A percentile compares a stretch with the other conserved stretches of the same genome.
These are phyloP conservation scores for Phortica okadai DNA, from an alignment of 2,888 invertebrate species.

Conservation along the genomic window DNA sequence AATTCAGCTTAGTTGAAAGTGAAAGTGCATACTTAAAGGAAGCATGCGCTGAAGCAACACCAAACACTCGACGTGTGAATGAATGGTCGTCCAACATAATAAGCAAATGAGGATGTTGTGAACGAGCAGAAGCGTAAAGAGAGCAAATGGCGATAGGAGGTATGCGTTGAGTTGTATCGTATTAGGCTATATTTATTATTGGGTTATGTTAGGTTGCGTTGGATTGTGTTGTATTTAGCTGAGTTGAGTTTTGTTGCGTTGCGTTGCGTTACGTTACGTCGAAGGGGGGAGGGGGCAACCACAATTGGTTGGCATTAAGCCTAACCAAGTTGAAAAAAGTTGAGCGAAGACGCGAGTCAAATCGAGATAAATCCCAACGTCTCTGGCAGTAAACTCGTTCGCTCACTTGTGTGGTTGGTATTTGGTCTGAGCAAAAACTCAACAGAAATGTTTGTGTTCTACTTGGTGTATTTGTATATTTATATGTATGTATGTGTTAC, in stretches of 20 bases:
- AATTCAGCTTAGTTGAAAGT: not conserved
- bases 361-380: not conserved
- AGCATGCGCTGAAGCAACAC: conserved; percentile 7
- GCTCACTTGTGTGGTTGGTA: not conserved
- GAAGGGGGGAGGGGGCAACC: not conserved
- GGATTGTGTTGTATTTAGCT: not conserved
- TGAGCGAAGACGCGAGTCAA: not conserved
- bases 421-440: conserved; percentile 3
- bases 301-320: not conserved
- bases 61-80: not conserved
- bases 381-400: not conserved
- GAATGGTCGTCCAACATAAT: not conserved
- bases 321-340: not conserved
- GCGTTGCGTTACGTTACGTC: not conserved
- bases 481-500: conserved; percentile 3
- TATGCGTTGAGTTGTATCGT: not conserved
- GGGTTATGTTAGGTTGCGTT: not conserved
- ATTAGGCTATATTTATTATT: not conserved
- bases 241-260: not conserved
- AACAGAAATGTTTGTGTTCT: not conserved
- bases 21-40: conserved; percentile 21
- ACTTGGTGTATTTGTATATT: conserved; percentile 18
- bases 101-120: not conserved
- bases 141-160: not conserved
- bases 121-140: not conserved